phyloP scores from a whole-genome alignment of 2,113 vertebrate genomes.

The Rutilus rutilus region DNA sequence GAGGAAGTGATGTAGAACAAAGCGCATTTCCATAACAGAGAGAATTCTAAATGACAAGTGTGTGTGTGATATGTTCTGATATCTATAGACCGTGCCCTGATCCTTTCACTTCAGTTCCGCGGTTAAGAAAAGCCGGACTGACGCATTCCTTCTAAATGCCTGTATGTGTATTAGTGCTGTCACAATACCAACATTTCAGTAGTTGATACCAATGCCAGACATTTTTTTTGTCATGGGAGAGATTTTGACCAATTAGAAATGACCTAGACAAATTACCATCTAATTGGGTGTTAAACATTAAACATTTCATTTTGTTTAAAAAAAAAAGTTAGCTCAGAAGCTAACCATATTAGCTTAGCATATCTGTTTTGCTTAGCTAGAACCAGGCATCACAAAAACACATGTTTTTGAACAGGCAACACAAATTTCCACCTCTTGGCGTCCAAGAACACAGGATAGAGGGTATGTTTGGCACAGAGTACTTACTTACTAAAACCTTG shows the following conservation, averaged over 20 bases:
- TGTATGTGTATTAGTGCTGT: conserved; percentile 1
- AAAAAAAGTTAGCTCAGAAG: too few species aligned
- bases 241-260: background rate
- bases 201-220: too few species aligned
- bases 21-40: conserved; percentile 37
- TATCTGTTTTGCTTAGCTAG: too few species aligned
- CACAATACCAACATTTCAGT: background rate
- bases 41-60: conserved; percentile 17
- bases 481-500: background rate
- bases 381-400: background rate
- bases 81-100: background rate
- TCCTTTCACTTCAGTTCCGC: background rate
- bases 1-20: conserved; percentile 14
- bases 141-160: background rate
- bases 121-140: background rate
- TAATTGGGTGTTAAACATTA: too few species aligned
- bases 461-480: background rate
- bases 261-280: background rate
- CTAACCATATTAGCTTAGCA: too few species aligned
- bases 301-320: too few species aligned
- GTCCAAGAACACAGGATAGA: background rate
- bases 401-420: background rate
- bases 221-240: background rate
- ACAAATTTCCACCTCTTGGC: background rate
- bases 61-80: conserved; percentile 2